Evolutionary conservation across 1,140 invertebrate species (phyloP).

Genomic region (Proctacanthus coquilletti): DNA sequence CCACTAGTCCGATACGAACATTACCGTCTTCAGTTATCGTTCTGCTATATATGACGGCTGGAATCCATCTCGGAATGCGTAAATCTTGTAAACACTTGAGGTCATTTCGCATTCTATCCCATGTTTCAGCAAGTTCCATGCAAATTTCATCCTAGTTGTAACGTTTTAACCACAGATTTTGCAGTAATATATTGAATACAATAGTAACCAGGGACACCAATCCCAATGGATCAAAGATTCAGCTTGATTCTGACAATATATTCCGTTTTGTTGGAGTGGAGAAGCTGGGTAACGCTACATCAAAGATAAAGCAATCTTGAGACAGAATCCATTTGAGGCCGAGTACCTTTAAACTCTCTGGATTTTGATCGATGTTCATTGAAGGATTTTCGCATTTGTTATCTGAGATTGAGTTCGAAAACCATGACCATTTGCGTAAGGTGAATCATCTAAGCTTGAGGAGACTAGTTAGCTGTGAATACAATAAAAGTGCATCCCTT

Average conservation of each 20-base stretch:
- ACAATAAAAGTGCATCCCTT: too few relatives aligned
- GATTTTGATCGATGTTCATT: not conserved
- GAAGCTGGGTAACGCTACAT: not conserved
- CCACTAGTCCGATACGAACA: too few relatives aligned
- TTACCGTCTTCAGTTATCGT: too few relatives aligned
- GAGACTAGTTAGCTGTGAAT: too few relatives aligned
- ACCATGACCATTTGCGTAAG: too few relatives aligned
- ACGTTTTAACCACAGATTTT: slow-evolving; percentile 14
- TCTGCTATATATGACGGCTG: not conserved
- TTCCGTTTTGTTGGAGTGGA: not conserved
- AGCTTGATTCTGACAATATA: not conserved
- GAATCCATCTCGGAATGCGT: not conserved
- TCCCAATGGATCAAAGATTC: slow-evolving; percentile 9
- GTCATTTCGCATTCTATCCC: not conserved
- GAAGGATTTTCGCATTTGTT: too few relatives aligned
- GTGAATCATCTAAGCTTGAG: too few relatives aligned
- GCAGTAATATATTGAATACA: slow-evolving; percentile 12
- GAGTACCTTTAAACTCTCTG: not conserved
- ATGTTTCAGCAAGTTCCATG: not conserved
- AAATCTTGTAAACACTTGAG: not conserved
- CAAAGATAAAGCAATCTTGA: not conserved
- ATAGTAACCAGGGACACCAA: slow-evolving; percentile 13
- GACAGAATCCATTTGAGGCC: not conserved
- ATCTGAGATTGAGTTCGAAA: too few relatives aligned
- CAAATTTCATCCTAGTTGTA: not conserved